Base-by-base conservation (phyloP, 2,888 invertebrate genomes). In the Abrostola triplasia region DNA sequence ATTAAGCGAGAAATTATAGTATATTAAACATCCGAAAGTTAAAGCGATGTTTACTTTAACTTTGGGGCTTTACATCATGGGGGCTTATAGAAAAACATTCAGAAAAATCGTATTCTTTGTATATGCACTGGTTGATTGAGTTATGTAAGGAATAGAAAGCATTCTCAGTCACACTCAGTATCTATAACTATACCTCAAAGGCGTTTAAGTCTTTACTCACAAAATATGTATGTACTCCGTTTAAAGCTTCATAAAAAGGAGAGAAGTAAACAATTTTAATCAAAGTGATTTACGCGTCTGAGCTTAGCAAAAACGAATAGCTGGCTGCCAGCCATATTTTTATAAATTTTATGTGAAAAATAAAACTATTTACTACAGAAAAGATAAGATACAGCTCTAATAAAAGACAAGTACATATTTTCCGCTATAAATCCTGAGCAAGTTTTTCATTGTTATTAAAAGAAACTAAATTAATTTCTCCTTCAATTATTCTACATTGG, bases 301-400 rank as follows among this genome's bases (percentile, higher is more conserved):
- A 42, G 53, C 40, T 58, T 24, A 60, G 59, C 64, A 41, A 70
- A 64, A 51, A 53, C 38, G 55, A 67, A 67, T 52, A 54, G 67
- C 59, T 62, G 73, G 73, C 77, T 51, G 40, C 37, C 55, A 62
- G 57, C 77, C 67, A 73, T 77, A 57, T 57, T 62, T 42, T 56
- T 53, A 51, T 55, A 73, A 73, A 11, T 52, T 56, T 50, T 40
- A 38, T 55, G 37, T 59, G 36, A 70, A 61, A 72, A 72, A 66
- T 76, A 53, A 50, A 76, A 35, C 48, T 64, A 49, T 71, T 74
- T 59, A 59, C 38, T 13, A 56, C 41, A 37, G 38, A 36, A 53
- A 37, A 53, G 41, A 70, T 36, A 58, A 58, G 54, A 70, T n/a
- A 35, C 7, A 41, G 35, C 71, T 36, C 36, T 50, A 8, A 69